Percentiles rank a stretch among this genome's conserved stretches.
Conservation (phyloP, 2,888 invertebrate species). For the Salticus scenicus region DNA sequence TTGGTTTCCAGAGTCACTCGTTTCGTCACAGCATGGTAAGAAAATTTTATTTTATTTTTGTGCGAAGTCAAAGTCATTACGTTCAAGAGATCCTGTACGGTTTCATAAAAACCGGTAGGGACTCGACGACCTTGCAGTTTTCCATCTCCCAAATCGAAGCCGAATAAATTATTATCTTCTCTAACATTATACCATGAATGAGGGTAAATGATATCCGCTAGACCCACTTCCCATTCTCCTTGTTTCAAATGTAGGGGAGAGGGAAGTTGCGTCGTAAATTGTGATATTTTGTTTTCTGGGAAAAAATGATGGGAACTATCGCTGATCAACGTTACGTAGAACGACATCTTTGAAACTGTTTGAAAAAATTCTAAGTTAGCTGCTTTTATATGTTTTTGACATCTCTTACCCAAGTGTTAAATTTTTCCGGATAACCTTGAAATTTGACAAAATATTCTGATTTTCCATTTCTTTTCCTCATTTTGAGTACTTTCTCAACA, state of each 20-base stretch:
- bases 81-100: neutral
- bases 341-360: slow-evolving; percentile 42
- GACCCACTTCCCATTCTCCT: slow-evolving; percentile 72
- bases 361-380: too few relatives aligned
- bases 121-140: slow-evolving; percentile 2
- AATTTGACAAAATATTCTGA: slow-evolving; percentile 34
- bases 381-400: slow-evolving; percentile 15
- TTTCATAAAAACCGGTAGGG: neutral
- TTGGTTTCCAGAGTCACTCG: neutral
- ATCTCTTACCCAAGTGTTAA: slow-evolving; percentile 24
- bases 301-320: slow-evolving; percentile 72
- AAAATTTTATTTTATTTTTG: slow-evolving; percentile 17
- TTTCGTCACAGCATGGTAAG: slow-evolving; percentile 9
- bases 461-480: neutral
- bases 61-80: neutral
- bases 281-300: slow-evolving; percentile 72
- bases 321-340: slow-evolving; percentile 71
- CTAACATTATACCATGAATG: slow-evolving; percentile 28
- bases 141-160: slow-evolving; percentile 5
- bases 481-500: slow-evolving; percentile 10
- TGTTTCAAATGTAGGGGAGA: slow-evolving; percentile 61
- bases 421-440: slow-evolving; percentile 29
- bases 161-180: slow-evolving; percentile 19
- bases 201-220: slow-evolving; percentile 71
- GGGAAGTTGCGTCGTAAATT: slow-evolving; percentile 73